Percentiles rank a stretch among this genome's conserved stretches.
Conservation (phyloP, 2,888 invertebrate species). For the Lasioglossum marginatum region DNA sequence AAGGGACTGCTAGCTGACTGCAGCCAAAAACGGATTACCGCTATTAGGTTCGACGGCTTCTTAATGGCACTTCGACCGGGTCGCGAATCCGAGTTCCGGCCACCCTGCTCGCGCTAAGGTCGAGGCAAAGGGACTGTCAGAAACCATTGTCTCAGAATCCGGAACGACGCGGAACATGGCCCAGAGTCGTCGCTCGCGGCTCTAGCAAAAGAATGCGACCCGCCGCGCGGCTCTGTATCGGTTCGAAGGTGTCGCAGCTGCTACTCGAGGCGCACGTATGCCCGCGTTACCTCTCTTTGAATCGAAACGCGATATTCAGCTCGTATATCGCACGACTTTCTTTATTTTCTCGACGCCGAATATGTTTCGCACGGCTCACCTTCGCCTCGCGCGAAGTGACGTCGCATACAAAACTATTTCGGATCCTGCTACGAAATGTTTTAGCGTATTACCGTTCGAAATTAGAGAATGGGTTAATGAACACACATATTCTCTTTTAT, state of each 20-base stretch:
- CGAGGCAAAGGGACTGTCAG: background rate
- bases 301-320: conserved; percentile 31
- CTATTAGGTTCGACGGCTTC: conserved; percentile 45
- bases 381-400: no score
- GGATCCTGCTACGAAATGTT: no score
- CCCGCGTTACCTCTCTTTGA: background rate
- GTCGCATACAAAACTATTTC: no score
- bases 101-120: conserved; percentile 18
- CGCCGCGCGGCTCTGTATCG: background rate
- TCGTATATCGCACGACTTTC: conserved; percentile 8
- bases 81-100: conserved; percentile 30
- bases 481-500: no score
- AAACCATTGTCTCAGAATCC: background rate
- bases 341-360: conserved; percentile 15
- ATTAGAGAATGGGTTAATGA: no score
- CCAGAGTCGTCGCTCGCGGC: background rate
- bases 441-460: no score
- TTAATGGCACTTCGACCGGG: conserved; percentile 32
- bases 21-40: conserved; percentile 55
- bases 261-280: background rate
- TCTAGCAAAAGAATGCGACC: background rate
- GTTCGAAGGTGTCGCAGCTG: conserved; percentile 16
- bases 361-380: background rate
- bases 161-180: background rate
- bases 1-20: conserved; percentile 20